A percentile compares a stretch with the other conserved stretches of the same genome.
phyloP scores from a whole-genome alignment of 2,797 vertebrate genomes.

The Pelodytes ibericus region DNA sequence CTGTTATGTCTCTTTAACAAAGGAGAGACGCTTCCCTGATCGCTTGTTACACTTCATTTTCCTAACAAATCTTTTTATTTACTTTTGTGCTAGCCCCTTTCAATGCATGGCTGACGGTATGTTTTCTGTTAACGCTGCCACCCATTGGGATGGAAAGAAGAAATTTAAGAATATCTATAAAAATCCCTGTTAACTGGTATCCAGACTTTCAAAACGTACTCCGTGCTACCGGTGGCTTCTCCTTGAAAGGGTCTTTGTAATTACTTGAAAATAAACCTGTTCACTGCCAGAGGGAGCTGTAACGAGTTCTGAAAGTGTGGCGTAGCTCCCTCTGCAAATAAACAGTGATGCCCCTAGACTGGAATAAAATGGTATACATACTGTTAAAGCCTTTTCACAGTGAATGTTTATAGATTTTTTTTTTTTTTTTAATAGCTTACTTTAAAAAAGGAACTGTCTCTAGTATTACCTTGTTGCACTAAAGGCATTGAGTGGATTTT shows the following conservation, averaged over 20 bases:
- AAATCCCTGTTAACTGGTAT: background rate
- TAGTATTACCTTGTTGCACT: no score
- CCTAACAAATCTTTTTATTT: no score
- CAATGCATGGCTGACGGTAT: background rate
- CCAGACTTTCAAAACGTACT: background rate
- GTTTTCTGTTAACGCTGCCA: background rate
- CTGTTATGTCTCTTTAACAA: no score
- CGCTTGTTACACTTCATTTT: no score
- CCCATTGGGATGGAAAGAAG: background rate
- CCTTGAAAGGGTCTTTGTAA: conserved; percentile 46
- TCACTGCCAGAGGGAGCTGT: conserved; percentile 46
- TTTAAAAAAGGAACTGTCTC: no score
- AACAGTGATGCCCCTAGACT: background rate
- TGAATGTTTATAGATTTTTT: no score
- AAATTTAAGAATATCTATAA: background rate
- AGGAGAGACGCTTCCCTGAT: no score
- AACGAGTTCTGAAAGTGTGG: background rate
- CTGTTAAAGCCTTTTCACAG: background rate
- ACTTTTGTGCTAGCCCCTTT: no score
- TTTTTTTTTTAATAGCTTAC: no score
- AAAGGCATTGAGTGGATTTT: no score
- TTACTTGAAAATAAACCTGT: conserved; percentile 26
- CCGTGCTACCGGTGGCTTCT: conserved; percentile 7
- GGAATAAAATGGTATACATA: background rate
- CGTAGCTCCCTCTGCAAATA: background rate